Evolutionary conservation across 2,888 invertebrate species (phyloP).

Genomic region (Ophion obscuratus): DNA sequence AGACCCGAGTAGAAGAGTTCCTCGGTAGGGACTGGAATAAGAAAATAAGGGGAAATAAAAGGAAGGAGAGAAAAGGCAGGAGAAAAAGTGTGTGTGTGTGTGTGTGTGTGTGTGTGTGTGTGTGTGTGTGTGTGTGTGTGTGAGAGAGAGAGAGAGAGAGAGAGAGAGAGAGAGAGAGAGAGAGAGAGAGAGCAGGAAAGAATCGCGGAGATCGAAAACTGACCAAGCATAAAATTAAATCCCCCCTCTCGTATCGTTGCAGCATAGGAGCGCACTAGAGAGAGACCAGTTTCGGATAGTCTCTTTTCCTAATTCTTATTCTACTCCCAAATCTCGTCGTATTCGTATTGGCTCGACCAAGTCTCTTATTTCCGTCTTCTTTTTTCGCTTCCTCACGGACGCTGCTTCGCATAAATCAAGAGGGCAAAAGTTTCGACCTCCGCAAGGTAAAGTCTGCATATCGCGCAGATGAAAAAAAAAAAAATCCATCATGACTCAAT

Average conservation of each 20-base stretch:
- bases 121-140: too few species aligned
- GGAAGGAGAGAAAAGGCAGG: constrained; percentile 11
- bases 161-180: constrained; percentile 3
- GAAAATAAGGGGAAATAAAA: constrained; percentile 45
- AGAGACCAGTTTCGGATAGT: constrained; percentile 4
- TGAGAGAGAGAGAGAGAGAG: constrained; percentile 12
- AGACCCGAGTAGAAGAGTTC: not conserved
- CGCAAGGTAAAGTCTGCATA: not conserved
- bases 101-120: too few species aligned
- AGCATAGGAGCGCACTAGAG: constrained; percentile 1
- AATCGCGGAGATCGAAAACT: constrained; percentile 51
- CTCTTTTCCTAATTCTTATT: constrained; percentile 26
- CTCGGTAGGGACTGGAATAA: constrained; percentile 2
- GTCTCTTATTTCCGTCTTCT: not conserved
- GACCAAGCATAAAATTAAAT: constrained; percentile 49
- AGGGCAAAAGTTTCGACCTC: not conserved
- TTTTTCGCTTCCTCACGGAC: not conserved
- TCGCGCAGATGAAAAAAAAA: too few species aligned
- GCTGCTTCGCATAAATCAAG: not conserved
- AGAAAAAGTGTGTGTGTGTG: too few species aligned
- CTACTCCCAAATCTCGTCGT: not conserved
- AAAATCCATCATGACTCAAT: too few species aligned
- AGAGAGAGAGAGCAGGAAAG: constrained; percentile 39
- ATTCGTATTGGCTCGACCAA: not conserved
- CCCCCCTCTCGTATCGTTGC: not conserved